phyloP scores from a whole-genome alignment of 2,113 vertebrate genomes.

The Spermophilus dauricus region DNA sequence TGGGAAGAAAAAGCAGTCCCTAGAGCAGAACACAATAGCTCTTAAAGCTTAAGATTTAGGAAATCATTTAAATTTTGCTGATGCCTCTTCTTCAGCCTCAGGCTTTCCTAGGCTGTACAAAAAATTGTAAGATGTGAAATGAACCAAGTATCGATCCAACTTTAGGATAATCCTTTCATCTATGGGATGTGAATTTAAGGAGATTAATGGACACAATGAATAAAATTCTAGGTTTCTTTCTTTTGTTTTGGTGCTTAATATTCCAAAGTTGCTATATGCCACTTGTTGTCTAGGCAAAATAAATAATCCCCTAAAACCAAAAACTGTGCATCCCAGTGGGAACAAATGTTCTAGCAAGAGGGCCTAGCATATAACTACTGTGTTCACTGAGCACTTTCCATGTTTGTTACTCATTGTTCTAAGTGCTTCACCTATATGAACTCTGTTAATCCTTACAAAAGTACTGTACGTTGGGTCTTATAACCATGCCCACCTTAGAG shows the following conservation, averaged over 20 bases:
- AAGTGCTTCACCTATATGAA: not conserved
- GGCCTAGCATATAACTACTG: not conserved
- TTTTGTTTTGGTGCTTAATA: constrained; percentile 30
- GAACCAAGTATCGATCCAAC: constrained; percentile 66
- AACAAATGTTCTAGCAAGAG: not conserved
- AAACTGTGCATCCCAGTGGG: not conserved
- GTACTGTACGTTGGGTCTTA: not conserved
- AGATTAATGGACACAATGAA: constrained; percentile 69
- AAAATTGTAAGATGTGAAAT: constrained; percentile 61
- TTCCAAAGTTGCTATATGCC: not conserved
- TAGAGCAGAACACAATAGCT: constrained; percentile 36
- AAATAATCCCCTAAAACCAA: not conserved
- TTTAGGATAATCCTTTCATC: constrained; percentile 74
- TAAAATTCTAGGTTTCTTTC: constrained; percentile 67
- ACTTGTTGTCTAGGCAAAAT: not conserved
- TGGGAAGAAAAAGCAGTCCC: constrained; percentile 43
- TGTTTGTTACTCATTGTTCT: not conserved
- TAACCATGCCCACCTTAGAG: not conserved
- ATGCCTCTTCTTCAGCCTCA: constrained; percentile 48
- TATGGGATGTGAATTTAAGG: constrained; percentile 65
- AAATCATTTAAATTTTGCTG: constrained; percentile 76
- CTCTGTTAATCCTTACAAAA: not conserved
- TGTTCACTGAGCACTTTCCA: not conserved
- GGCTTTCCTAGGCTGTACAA: constrained; percentile 54
- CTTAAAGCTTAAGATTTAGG: constrained; percentile 63